A percentile compares a stretch with the other conserved stretches of the same genome.
phyloP scores from a whole-genome alignment of 2,888 invertebrate species.

The Invenusta paracnida region DNA sequence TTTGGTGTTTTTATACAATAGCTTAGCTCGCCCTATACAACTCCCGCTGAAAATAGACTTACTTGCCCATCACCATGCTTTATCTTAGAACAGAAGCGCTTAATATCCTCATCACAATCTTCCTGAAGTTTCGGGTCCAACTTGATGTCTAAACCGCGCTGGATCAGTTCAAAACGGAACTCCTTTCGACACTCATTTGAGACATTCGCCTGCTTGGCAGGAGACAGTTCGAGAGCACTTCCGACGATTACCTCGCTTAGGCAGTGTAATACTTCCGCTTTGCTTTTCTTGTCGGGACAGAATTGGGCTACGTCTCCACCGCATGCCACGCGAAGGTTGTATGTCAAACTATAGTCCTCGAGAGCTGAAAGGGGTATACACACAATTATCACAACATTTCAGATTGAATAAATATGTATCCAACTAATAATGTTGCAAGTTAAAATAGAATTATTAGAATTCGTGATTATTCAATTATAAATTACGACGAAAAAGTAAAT shows the following conservation, averaged over 20 bases:
- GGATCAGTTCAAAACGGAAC: constrained; percentile 80
- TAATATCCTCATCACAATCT: constrained; percentile 52
- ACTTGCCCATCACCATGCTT: neutral
- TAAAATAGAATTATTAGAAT: too few relatives aligned
- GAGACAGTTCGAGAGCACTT: neutral
- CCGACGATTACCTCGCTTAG: constrained; percentile 74
- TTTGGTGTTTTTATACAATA: too few relatives aligned
- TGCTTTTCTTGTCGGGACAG: constrained; percentile 61
- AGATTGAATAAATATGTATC: too few relatives aligned
- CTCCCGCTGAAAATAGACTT: too few relatives aligned
- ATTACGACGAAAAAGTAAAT: too few relatives aligned
- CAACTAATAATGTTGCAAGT: too few relatives aligned
- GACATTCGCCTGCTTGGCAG: constrained; percentile 71
- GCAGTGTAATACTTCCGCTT: constrained; percentile 73
- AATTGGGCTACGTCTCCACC: constrained; percentile 69
- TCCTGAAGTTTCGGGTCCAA: constrained; percentile 61
- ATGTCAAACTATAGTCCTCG: constrained; percentile 85
- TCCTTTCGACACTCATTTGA: constrained; percentile 84
- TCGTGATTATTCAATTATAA: too few relatives aligned
- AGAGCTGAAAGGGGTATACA: too few relatives aligned
- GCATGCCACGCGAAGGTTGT: constrained; percentile 89
- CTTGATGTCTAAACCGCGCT: constrained; percentile 79
- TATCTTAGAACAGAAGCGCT: constrained; percentile 50
- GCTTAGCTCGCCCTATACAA: too few relatives aligned
- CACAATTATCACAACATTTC: too few relatives aligned